Evolutionary conservation across 1,140 invertebrate species (phyloP).

Genomic region (Lordiphosa clarofinis): DNA sequence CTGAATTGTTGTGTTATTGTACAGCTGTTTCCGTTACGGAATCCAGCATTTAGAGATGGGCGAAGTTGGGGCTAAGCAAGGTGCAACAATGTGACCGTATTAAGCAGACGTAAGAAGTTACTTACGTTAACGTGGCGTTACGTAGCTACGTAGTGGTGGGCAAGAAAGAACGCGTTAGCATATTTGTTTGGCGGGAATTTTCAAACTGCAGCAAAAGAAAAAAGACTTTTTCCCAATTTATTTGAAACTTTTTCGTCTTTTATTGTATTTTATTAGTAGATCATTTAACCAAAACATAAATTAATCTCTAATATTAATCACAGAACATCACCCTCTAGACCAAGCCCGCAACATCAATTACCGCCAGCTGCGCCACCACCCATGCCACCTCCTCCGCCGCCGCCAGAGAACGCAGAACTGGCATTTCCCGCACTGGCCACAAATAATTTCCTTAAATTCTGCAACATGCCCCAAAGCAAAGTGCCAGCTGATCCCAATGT

Average conservation of each 20-base stretch:
- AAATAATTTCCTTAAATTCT: slow-evolving; percentile 55
- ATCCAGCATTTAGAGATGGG: too few species aligned
- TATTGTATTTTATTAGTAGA: slow-evolving; percentile 50
- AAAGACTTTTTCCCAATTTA: too few species aligned
- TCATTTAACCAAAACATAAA: slow-evolving; percentile 8
- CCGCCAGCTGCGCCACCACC: background rate
- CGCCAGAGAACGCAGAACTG: slow-evolving; percentile 55
- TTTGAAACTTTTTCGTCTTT: slow-evolving; percentile 11
- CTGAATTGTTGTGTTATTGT: slow-evolving; percentile 2
- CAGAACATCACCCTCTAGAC: slow-evolving; percentile 35
- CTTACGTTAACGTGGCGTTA: background rate
- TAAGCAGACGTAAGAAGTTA: too few species aligned
- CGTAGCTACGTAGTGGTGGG: background rate
- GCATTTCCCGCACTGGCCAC: slow-evolving; percentile 64
- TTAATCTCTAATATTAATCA: slow-evolving; percentile 60
- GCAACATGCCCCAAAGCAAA: slow-evolving; percentile 47
- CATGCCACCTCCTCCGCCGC: slow-evolving; percentile 29
- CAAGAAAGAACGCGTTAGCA: too few species aligned
- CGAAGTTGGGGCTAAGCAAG: too few species aligned
- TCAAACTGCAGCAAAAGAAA: too few species aligned
- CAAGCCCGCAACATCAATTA: background rate
- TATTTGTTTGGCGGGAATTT: too few species aligned
- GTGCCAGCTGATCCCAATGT: slow-evolving; percentile 52
- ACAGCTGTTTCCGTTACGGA: too few species aligned
- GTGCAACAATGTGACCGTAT: too few species aligned